These are phyloP conservation scores for Vombatus ursinus DNA, from an alignment of 2,113 vertebrate species.

Conservation along the genomic window DNA sequence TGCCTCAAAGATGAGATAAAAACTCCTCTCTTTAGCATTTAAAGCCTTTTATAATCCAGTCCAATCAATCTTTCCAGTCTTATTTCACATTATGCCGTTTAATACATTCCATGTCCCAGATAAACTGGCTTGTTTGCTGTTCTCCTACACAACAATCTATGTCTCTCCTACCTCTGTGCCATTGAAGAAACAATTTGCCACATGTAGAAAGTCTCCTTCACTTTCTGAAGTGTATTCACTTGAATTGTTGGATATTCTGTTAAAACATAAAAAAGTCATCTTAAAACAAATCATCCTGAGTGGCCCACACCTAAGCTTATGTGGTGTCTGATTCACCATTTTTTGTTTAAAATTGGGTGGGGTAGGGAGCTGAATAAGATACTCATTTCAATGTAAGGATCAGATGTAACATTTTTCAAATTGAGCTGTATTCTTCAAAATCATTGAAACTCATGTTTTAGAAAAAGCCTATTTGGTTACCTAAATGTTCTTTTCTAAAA, in stretches of 20 bases:
- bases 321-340: not conserved
- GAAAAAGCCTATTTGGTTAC: slow-evolving; percentile 13
- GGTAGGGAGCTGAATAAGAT: slow-evolving; percentile 43
- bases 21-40: not conserved
- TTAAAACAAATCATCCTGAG: slow-evolving; percentile 22
- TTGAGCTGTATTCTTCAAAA: slow-evolving; percentile 8
- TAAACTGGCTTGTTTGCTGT: not conserved
- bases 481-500: slow-evolving; percentile 11
- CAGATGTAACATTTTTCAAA: slow-evolving; percentile 46
- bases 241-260: not conserved
- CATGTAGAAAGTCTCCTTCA: not conserved
- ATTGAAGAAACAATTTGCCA: not conserved
- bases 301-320: not conserved
- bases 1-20: not conserved
- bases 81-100: not conserved
- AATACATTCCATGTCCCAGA: not conserved
- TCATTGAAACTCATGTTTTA: slow-evolving; percentile 21
- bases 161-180: not conserved
- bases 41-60: not conserved
- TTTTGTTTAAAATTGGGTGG: slow-evolving; percentile 6
- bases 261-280: not conserved
- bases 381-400: not conserved
- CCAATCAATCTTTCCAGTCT: not conserved
- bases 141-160: not conserved
- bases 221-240: not conserved